Evolutionary conservation across 2,113 vertebrate genomes (phyloP).

Genomic region (Eudyptes chrysolophus): DNA sequence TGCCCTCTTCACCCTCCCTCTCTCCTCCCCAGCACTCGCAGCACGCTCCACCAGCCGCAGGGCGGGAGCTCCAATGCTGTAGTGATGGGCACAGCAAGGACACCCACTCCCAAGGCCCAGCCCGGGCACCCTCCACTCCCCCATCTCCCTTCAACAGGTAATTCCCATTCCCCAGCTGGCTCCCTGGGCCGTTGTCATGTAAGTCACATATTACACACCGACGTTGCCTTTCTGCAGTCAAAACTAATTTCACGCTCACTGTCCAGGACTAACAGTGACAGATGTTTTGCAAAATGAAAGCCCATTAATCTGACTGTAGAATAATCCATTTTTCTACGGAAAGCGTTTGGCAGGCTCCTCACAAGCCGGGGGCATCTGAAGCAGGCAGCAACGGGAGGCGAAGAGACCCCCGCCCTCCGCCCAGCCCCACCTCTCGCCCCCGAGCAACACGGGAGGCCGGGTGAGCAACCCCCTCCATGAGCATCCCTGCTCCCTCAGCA

Average conservation of each 20-base stretch:
- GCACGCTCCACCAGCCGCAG: not conserved
- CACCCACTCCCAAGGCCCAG: not conserved
- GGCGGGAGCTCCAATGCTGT: fast-evolving
- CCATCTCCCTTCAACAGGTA: conserved; percentile 21
- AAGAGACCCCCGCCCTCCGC: not conserved
- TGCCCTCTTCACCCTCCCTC: not conserved
- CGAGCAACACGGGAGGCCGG: not conserved
- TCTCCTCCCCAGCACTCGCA: not conserved
- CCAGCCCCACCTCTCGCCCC: not conserved
- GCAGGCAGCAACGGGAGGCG: not conserved
- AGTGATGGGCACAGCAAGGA: not conserved
- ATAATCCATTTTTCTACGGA: conserved; percentile 76
- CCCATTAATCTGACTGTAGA: conserved; percentile 79
- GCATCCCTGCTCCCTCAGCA: not conserved
- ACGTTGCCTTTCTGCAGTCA: conserved; percentile 51
- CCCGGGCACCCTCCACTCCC: not conserved
- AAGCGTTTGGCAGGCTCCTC: conserved; percentile 60
- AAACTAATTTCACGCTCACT: conserved; percentile 80
- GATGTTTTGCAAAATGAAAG: conserved; percentile 80
- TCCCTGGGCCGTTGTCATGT: conserved; percentile 34
- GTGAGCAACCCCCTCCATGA: not conserved
- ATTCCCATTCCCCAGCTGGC: conserved; percentile 1
- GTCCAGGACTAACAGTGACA: conserved; percentile 80
- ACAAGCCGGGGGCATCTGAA: not conserved
- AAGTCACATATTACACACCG: conserved; percentile 35